Percentiles rank a stretch among this genome's conserved stretches.
Evolutionary conservation across 2,113 vertebrate species (phyloP).

Genomic region (Oxygymnocypris stewartii): DNA sequence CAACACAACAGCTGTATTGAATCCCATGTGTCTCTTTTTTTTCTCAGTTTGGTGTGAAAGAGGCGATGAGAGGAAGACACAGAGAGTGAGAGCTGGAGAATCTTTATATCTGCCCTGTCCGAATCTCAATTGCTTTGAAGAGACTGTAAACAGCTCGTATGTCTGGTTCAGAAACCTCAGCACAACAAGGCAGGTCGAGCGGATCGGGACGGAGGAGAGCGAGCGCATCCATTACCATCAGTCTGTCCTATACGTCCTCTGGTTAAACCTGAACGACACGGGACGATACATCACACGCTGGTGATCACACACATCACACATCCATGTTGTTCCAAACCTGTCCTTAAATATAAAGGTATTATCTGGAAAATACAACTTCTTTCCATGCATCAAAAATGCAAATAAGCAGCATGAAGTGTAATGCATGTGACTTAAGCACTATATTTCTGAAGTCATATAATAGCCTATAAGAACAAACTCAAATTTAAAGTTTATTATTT

Average conservation of each 20-base stretch:
- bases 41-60: conserved; percentile 24
- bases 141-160: background rate
- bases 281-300: conserved; percentile 43
- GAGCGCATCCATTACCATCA: conserved; percentile 35
- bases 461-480: too few species aligned
- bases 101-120: conserved; percentile 6
- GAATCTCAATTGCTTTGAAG: background rate
- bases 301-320: conserved; percentile 12
- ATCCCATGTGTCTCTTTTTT: background rate
- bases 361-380: too few species aligned
- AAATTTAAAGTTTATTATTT: background rate
- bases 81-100: conserved; percentile 7
- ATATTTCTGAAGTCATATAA: too few species aligned
- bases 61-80: rapidly evolving
- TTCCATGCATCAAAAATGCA: background rate
- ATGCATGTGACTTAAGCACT: background rate
- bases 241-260: conserved; percentile 35
- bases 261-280: conserved; percentile 28
- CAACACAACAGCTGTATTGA: too few species aligned
- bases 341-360: too few species aligned
- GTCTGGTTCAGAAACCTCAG: conserved; percentile 37
- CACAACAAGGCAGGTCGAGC: background rate
- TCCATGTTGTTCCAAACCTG: background rate
- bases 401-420: background rate
- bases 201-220: conserved; percentile 18